A percentile compares a stretch with the other conserved stretches of the same genome.
Evolutionary conservation across 2,797 vertebrate genomes (phyloP).

Genomic region (Alexandromys oeconomus): DNA sequence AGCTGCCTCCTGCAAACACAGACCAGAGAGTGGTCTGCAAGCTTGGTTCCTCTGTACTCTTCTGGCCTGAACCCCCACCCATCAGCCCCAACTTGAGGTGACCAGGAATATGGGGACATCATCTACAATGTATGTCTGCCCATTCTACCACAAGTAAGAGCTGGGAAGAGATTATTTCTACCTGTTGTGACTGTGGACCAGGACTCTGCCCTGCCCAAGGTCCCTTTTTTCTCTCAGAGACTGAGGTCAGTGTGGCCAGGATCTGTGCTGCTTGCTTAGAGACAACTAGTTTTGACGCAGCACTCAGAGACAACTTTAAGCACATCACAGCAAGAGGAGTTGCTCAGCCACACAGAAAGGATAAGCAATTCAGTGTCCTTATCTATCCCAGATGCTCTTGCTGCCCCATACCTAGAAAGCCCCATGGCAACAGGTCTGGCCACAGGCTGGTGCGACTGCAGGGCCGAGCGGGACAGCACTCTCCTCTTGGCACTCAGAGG

Average conservation of each 20-base stretch:
- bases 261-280: neutral
- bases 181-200: neutral
- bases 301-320: neutral
- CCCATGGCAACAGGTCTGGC: constrained; percentile 94
- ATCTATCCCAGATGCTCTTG: neutral
- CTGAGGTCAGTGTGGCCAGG: neutral
- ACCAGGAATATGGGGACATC: fast-evolving
- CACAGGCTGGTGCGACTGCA: constrained; percentile 97
- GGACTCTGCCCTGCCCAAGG: neutral
- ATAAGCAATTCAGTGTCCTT: neutral
- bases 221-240: neutral
- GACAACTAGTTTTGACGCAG: neutral
- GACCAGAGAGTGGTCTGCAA: neutral
- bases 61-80: neutral
- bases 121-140: neutral
- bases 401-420: constrained; percentile 90
- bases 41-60: neutral
- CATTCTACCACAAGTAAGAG: too few relatives aligned
- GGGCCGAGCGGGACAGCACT: constrained; percentile 95
- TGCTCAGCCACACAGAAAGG: neutral
- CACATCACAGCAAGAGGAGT: neutral
- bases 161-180: fast-evolving
- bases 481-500: constrained; percentile 94
- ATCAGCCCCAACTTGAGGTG: too few relatives aligned
- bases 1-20: constrained; percentile 83